Base-by-base conservation (phyloP, 2,797 vertebrate species). In the Enteromius trimaculatus region DNA sequence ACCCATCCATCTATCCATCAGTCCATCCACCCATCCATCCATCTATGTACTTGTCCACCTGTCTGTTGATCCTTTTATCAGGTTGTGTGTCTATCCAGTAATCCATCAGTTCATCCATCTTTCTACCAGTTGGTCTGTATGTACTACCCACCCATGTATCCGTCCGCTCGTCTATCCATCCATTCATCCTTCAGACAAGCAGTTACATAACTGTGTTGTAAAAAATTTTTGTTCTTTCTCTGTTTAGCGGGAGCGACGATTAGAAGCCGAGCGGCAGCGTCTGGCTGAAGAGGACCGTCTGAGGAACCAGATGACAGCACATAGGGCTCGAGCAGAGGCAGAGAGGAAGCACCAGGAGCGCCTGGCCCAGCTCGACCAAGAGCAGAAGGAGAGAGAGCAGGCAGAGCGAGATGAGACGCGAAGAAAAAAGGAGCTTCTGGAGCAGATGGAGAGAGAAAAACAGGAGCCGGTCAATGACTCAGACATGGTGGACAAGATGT, bases 401-500 rank as follows among this genome's bases (percentile, higher is more conserved):
- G 96, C 94, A 74, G 97, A 99, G 90, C 96, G 96, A 62, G 96
- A 97, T 70, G 97, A 97, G 84, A 94, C 93, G 0, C 95, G 96
- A 1, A 93, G 91, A 88, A 99, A 99, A 92, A 99, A 98, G 88
- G 97, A 98, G 86, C 87, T 99, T 82, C 90, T 99, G n/a, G 96
- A 98, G 84, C 96, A 97, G 92, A 97, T 97, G 96, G 97, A 99
- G 91, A 96, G 92, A 89, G 96, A 97, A 44, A 96, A 96, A 1
- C 91, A 94, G 0, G 97, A 99, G 89, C 98, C 97, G 0, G 95
- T 99, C 86, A 99, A 97, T 0, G 97, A 99, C 93, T 98, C 98
- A 0, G 98, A 99, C 88, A 98, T 99, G 97, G 97, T 99, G 93
- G 98, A 99, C 93, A 97, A 98, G 92, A 98, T 99, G 97, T 99